phyloP scores from a whole-genome alignment of 2,113 vertebrate species.

The Rhegmatorhina hoffmannsi region DNA sequence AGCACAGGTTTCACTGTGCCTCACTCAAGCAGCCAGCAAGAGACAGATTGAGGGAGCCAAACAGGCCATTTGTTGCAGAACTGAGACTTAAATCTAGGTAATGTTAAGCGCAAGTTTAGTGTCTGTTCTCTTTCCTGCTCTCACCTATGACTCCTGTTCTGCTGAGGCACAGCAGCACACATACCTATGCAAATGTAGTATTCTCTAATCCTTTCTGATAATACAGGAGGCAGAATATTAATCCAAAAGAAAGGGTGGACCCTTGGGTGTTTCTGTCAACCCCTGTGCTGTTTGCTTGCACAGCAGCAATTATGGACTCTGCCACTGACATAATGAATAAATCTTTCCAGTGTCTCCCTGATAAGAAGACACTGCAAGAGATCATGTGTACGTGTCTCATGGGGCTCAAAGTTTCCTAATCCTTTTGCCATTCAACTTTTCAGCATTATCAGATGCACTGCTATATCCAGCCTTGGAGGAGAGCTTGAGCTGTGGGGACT shows the following conservation, averaged over 20 bases:
- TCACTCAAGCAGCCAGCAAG: background rate
- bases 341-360: background rate
- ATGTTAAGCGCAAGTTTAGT: rapidly evolving
- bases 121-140: background rate
- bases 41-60: background rate
- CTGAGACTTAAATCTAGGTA: background rate
- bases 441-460: background rate
- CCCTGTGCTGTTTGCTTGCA: background rate
- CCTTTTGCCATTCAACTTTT: background rate
- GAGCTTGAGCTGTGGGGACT: background rate
- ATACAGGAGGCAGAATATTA: background rate
- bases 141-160: background rate
- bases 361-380: background rate
- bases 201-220: background rate
- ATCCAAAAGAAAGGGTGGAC: background rate
- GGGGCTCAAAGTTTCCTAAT: background rate
- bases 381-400: background rate
- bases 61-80: background rate
- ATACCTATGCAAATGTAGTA: background rate
- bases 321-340: background rate
- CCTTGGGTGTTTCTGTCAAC: background rate
- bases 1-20: background rate
- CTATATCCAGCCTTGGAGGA: background rate
- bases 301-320: background rate
- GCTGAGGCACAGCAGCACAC: background rate